These are phyloP conservation scores for Coenonympha arcania DNA, from an alignment of 2,888 invertebrate species.

Conservation along the genomic window DNA sequence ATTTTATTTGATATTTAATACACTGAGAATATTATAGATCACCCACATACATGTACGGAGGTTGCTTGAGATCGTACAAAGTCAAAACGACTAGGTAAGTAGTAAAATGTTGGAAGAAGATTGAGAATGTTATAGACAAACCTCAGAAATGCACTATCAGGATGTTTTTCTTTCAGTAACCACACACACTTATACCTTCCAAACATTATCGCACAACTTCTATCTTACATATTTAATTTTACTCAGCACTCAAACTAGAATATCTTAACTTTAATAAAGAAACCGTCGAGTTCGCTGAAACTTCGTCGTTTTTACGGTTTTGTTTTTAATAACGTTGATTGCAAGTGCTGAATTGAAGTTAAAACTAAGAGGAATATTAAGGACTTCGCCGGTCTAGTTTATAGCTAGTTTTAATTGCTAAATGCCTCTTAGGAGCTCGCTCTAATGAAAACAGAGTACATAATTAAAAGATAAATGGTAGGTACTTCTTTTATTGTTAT, in stretches of 20 bases:
- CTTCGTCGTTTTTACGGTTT: slow-evolving; percentile 1
- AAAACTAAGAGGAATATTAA: slow-evolving; percentile 8
- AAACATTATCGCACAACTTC: too few species aligned
- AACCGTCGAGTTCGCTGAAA: slow-evolving; percentile 1
- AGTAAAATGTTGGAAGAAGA: too few species aligned
- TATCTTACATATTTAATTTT: too few species aligned
- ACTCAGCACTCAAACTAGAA: slow-evolving; percentile 3
- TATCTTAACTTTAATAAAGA: slow-evolving; percentile 10
- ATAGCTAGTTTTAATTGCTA: slow-evolving; percentile 13
- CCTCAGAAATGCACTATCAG: too few species aligned
- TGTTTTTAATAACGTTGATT: slow-evolving; percentile 13
- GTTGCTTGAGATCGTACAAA: too few species aligned
- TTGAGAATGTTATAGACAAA: too few species aligned
- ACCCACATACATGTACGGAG: too few species aligned
- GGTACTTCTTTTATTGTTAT: not conserved
- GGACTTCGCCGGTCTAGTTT: slow-evolving; percentile 10
- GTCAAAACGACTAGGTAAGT: too few species aligned
- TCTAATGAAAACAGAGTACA: slow-evolving; percentile 1
- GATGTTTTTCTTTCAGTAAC: too few species aligned
- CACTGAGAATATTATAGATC: too few species aligned
- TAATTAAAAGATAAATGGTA: not conserved
- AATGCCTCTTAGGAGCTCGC: slow-evolving; percentile 7
- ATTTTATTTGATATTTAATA: too few species aligned
- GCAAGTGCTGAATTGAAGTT: slow-evolving; percentile 9
- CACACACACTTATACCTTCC: too few species aligned